These are phyloP conservation scores for Proisotoma minuta DNA, from an alignment of 2,888 invertebrate genomes.

Conservation along the genomic window DNA sequence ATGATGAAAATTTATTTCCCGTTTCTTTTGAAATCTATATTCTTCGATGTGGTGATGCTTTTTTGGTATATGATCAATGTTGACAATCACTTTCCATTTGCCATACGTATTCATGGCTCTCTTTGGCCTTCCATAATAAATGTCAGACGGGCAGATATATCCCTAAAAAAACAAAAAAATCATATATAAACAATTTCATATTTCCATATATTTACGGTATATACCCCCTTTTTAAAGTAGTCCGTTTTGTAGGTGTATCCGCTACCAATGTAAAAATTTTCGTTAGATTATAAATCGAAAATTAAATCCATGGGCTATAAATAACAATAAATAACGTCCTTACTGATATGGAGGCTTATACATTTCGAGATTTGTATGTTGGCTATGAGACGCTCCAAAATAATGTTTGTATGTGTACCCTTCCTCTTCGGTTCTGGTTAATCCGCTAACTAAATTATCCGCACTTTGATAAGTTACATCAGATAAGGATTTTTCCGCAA, in stretches of 20 bases:
- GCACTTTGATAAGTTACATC: slow-evolving; percentile 50
- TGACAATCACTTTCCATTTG: slow-evolving; percentile 51
- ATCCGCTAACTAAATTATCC: slow-evolving; percentile 50
- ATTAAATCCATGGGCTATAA: not conserved
- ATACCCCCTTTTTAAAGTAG: slow-evolving; percentile 50
- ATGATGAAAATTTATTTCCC: not conserved
- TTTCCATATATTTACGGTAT: no score
- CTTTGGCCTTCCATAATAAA: slow-evolving; percentile 50
- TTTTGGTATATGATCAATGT: slow-evolving; percentile 48
- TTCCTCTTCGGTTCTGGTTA: slow-evolving; percentile 49
- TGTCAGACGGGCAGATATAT: slow-evolving; percentile 51
- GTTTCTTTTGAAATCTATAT: not conserved
- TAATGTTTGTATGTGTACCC: slow-evolving; percentile 50
- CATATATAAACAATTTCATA: no score
- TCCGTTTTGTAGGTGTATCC: slow-evolving; percentile 46
- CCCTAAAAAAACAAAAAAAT: no score
- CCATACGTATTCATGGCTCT: slow-evolving; percentile 50
- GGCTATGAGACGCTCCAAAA: slow-evolving; percentile 47
- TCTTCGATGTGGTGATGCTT: slow-evolving; percentile 1
- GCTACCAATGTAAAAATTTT: slow-evolving; percentile 27
- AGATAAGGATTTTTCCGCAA: slow-evolving; percentile 49
- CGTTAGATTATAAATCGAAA: not conserved
- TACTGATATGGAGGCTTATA: slow-evolving; percentile 45
- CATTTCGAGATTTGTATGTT: slow-evolving; percentile 35
- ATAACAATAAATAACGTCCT: slow-evolving; percentile 2